phyloP scores from a whole-genome alignment of 1,140 invertebrate species.

The Calliphora vicina region DNA sequence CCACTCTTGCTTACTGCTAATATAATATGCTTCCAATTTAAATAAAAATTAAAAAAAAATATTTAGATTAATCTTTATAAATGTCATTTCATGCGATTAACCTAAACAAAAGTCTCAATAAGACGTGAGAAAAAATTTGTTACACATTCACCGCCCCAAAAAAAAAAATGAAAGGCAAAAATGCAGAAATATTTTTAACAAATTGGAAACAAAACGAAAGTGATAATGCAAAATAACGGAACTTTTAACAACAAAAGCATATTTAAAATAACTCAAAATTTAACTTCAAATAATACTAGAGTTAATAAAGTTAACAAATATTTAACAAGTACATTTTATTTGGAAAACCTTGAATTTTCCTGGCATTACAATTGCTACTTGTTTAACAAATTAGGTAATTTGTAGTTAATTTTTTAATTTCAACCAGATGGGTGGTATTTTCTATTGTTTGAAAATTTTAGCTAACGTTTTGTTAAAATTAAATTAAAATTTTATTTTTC shows the following conservation, averaged over 20 bases:
- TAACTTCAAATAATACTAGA: too few species aligned
- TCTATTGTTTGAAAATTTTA: background rate
- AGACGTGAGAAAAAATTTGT: background rate
- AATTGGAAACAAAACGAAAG: background rate
- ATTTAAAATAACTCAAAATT: background rate
- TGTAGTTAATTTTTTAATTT: background rate
- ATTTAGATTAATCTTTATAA: too few species aligned
- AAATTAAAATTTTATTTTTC: background rate
- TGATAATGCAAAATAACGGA: background rate
- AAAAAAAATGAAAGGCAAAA: background rate
- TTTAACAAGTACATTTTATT: background rate
- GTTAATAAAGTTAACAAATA: background rate
- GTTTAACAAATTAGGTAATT: background rate
- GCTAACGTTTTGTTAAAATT: background rate
- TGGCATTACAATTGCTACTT: background rate
- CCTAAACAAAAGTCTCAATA: too few species aligned
- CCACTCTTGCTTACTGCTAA: too few species aligned
- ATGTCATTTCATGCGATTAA: too few species aligned
- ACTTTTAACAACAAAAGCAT: too few species aligned
- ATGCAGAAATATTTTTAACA: background rate
- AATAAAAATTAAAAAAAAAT: too few species aligned
- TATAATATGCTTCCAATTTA: too few species aligned
- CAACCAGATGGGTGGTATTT: background rate
- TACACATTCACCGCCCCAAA: background rate
- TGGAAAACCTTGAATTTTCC: background rate